phyloP scores from a whole-genome alignment of 2,888 invertebrate species.

The Myopa tessellatipennis region DNA sequence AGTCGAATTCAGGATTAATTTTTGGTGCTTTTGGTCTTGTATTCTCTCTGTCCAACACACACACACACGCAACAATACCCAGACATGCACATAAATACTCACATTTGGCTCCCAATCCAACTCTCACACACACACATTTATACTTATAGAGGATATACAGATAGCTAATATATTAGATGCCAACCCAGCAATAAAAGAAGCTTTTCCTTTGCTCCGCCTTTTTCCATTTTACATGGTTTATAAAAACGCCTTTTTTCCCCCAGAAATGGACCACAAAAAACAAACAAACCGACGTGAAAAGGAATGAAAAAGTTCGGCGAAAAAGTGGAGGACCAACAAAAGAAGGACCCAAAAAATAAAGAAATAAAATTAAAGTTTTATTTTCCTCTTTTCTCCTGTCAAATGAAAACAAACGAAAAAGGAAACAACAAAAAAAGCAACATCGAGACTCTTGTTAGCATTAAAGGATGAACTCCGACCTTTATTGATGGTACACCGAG shows the following conservation, averaged over 20 bases:
- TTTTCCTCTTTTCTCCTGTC: neutral
- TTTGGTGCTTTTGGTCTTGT: neutral
- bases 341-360: neutral
- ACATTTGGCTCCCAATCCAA: neutral
- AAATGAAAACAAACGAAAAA: too few relatives aligned
- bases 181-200: constrained; percentile 30
- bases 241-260: constrained; percentile 15
- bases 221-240: constrained; percentile 32
- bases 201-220: constrained; percentile 39
- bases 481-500: neutral
- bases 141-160: neutral
- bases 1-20: neutral
- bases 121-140: neutral
- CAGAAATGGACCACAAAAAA: neutral
- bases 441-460: too few relatives aligned
- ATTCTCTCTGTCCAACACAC: neutral
- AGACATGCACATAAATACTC: neutral
- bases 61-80: neutral
- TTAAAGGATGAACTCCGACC: neutral
- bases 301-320: neutral
- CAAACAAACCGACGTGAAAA: neutral
- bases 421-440: too few relatives aligned
- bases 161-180: constrained; percentile 8
- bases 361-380: neutral
- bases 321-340: neutral